Conservation (phyloP, 2,113 vertebrate genomes). For the Tachysurus fulvidraco region DNA sequence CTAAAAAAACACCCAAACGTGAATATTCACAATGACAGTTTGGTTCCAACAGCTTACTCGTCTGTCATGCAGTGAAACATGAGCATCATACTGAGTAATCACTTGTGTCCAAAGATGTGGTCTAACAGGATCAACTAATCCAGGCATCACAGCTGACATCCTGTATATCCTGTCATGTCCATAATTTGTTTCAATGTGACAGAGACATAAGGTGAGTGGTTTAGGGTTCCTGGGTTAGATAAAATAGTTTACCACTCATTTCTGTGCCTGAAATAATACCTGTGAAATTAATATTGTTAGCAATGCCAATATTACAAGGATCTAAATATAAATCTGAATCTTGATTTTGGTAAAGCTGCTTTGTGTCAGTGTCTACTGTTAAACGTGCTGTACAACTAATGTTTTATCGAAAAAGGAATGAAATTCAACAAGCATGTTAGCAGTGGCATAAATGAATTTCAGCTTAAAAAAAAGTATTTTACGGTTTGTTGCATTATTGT, state of each 20-base stretch:
- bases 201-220: neutral
- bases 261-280: neutral
- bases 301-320: neutral
- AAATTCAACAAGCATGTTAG: neutral
- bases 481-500: neutral
- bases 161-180: neutral
- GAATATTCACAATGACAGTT: neutral
- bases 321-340: neutral
- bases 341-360: neutral
- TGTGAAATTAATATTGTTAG: neutral
- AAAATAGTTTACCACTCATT: neutral
- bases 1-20: neutral
- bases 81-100: neutral
- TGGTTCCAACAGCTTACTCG: neutral
- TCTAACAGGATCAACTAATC: constrained; percentile 20
- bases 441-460: neutral
- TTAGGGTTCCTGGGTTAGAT: neutral
- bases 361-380: neutral
- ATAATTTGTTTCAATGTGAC: constrained; percentile 1
- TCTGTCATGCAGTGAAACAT: neutral
- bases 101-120: neutral
- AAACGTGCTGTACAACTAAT: neutral
- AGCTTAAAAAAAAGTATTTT: neutral
- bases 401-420: neutral
- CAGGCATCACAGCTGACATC: constrained; percentile 33